Conservation (phyloP, 2,888 invertebrate species). For the Hyposoter didymator region DNA sequence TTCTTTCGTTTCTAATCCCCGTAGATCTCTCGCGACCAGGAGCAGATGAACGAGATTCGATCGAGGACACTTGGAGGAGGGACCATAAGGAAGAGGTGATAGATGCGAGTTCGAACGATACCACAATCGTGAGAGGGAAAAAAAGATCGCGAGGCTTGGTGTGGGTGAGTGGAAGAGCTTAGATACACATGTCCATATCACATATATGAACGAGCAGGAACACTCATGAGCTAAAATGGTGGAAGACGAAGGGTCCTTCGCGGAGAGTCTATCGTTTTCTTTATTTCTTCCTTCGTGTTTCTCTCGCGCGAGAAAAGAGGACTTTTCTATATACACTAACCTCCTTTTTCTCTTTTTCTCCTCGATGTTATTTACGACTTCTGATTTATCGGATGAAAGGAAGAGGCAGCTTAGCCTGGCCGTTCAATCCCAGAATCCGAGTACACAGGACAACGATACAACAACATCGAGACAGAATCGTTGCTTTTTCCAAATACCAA, state of each 20-base stretch:
- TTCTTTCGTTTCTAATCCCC: conserved; percentile 45
- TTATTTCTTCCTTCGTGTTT: conserved; percentile 78
- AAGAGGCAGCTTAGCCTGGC: conserved; percentile 78
- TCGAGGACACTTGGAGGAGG: conserved; percentile 67
- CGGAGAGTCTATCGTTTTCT: conserved; percentile 79
- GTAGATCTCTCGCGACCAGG: conserved; percentile 43
- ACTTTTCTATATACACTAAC: conserved; percentile 53
- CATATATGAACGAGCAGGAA: conserved; percentile 38
- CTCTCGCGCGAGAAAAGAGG: conserved; percentile 69
- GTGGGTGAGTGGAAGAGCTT: conserved; percentile 58
- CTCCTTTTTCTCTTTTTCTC: conserved; percentile 59
- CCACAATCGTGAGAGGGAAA: conserved; percentile 31
- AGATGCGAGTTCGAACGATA: conserved; percentile 66
- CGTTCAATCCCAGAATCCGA: conserved; percentile 74
- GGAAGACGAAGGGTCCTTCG: conserved; percentile 78
- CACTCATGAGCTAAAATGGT: conserved; percentile 75
- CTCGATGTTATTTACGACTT: conserved; percentile 82
- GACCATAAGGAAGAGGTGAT: conserved; percentile 57
- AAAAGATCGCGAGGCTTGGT: conserved; percentile 58
- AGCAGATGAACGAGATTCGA: conserved; percentile 69
- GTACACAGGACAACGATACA: conserved; percentile 73
- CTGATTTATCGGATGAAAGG: conserved; percentile 83
- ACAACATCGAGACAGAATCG: conserved; percentile 72
- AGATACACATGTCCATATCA: background rate
- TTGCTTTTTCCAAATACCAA: conserved; percentile 65